These are phyloP conservation scores for Heliocidaris erythrogramma DNA, from an alignment of 35 echinoderm and acorn worm species.

Conservation along the genomic window DNA sequence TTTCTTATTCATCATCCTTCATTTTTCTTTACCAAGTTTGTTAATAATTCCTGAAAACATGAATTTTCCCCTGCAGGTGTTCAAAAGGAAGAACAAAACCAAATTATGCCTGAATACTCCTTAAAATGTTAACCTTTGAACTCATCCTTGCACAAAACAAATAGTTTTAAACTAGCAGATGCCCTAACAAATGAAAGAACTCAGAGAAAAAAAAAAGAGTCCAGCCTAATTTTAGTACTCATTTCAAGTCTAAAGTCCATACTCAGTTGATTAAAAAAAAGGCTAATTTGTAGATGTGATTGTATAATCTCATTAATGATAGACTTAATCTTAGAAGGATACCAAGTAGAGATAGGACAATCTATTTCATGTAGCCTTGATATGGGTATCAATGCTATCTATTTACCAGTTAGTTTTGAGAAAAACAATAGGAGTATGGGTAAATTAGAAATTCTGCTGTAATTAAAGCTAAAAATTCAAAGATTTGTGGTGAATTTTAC, in stretches of 20 bases:
- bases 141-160: not conserved
- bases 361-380: no score
- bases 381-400: no score
- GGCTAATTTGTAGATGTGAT: not conserved
- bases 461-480: no score
- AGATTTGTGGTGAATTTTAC: no score
- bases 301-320: not conserved
- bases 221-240: not conserved
- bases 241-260: not conserved
- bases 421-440: no score
- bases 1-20: no score
- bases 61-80: no score
- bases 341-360: not conserved
- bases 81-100: not conserved
- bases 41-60: no score
- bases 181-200: not conserved
- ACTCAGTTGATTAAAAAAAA: not conserved
- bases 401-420: no score
- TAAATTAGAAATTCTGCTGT: no score
- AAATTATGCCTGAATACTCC: not conserved
- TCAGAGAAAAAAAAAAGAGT: not conserved
- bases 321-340: not conserved
- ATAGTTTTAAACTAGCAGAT: not conserved
- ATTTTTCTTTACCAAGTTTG: no score
- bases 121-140: not conserved